A percentile compares a stretch with the other conserved stretches of the same genome.
phyloP scores from a whole-genome alignment of 1,140 invertebrate species.

The Drosophila tropicalis region DNA sequence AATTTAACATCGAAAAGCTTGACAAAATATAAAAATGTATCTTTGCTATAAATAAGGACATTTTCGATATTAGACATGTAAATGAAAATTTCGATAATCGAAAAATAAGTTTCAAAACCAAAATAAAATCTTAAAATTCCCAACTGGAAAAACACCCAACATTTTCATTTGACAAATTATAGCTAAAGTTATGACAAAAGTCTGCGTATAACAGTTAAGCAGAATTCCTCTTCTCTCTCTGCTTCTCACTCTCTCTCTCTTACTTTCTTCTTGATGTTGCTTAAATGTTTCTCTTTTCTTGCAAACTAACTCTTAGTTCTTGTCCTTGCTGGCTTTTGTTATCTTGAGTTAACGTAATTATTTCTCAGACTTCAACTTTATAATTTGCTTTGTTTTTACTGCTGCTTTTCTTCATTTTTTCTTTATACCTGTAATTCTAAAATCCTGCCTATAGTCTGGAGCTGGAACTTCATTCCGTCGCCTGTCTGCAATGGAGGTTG shows the following conservation, averaged over 20 bases:
- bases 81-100: too few species aligned
- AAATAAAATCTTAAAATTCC: background rate
- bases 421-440: constrained; percentile 25
- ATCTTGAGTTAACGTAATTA: constrained; percentile 18
- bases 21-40: too few species aligned
- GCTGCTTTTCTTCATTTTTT: background rate
- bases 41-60: too few species aligned
- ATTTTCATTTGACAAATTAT: background rate
- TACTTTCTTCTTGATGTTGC: background rate
- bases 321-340: constrained; percentile 13
- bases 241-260: background rate
- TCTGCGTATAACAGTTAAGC: background rate
- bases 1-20: too few species aligned
- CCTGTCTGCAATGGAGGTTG: background rate
- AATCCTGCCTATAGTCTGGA: background rate
- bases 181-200: background rate
- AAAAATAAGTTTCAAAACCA: too few species aligned
- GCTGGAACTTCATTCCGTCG: background rate
- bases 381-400: constrained; percentile 7
- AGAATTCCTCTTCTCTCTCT: background rate
- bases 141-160: background rate
- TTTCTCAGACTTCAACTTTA: constrained; percentile 7
- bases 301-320: background rate
- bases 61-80: too few species aligned
- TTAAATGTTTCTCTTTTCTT: background rate